Percentiles rank a stretch among this genome's conserved stretches.
phyloP scores from a whole-genome alignment of 2,797 vertebrate species.

The Scyliorhinus canicula region DNA sequence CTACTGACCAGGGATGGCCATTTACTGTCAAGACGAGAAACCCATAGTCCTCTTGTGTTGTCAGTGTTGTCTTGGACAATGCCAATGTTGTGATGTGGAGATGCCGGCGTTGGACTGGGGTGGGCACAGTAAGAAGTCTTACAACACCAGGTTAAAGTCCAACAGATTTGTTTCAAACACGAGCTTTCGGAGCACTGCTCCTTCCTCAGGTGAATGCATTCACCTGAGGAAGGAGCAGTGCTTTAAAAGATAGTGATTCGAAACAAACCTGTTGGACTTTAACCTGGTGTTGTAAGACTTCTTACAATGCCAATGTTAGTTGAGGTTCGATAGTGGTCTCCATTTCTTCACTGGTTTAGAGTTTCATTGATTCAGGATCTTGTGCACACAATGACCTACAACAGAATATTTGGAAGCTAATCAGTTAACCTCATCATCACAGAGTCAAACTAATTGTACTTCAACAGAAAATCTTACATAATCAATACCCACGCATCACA shows the following conservation, averaged over 20 bases:
- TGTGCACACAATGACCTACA: not conserved
- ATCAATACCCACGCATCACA: not conserved
- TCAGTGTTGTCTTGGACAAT: not conserved
- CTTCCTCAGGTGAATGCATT: no score
- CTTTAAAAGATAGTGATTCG: no score
- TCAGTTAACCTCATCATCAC: constrained; percentile 36
- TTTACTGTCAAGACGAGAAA: not conserved
- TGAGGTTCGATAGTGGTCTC: not conserved
- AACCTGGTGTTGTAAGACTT: no score
- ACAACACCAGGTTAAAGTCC: no score
- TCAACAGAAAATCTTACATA: constrained; percentile 13
- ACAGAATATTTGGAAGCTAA: not conserved
- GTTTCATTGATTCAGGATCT: not conserved
- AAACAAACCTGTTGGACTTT: no score
- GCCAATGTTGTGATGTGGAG: no score
- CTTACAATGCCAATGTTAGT: not conserved
- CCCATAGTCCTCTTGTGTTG: not conserved
- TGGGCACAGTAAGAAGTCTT: no score
- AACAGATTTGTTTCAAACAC: no score
- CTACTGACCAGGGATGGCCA: not conserved
- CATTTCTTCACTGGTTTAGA: not conserved
- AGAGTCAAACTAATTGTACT: constrained; percentile 29
- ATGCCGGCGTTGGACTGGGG: no score
- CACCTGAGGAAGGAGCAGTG: no score
- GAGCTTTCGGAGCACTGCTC: no score